phyloP scores from a whole-genome alignment of 2,888 invertebrate species.

The Diploptera punctata region DNA sequence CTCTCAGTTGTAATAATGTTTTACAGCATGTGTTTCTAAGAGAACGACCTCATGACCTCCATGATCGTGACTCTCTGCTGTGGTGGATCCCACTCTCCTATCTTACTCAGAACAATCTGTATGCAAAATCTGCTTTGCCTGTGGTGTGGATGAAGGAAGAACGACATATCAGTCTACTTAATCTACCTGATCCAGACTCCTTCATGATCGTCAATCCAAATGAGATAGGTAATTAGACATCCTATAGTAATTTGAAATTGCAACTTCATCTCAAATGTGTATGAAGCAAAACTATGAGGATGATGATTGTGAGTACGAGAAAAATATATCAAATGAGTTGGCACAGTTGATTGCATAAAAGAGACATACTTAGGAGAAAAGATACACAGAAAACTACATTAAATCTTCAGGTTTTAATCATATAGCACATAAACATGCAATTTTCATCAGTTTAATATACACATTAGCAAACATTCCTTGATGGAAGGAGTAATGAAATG shows the following conservation, averaged over 20 bases:
- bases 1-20: too few relatives aligned
- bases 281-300: too few relatives aligned
- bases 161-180: constrained; percentile 58
- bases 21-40: constrained; percentile 57
- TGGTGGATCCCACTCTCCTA: constrained; percentile 80
- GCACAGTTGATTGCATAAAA: too few relatives aligned
- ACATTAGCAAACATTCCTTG: too few relatives aligned
- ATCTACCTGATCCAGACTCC: constrained; percentile 63
- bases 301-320: too few relatives aligned
- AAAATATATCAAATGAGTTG: too few relatives aligned
- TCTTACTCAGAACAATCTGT: constrained; percentile 63
- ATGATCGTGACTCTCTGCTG: constrained; percentile 70
- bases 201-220: constrained; percentile 84
- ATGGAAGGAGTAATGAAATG: too few relatives aligned
- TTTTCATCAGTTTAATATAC: too few relatives aligned
- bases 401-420: too few relatives aligned
- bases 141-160: constrained; percentile 68
- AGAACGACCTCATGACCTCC: constrained; percentile 75
- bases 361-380: too few relatives aligned
- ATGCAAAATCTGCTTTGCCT: constrained; percentile 57
- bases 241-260: background rate
- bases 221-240: constrained; percentile 70
- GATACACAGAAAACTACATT: background rate
- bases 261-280: too few relatives aligned
- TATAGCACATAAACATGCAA: background rate